Evolutionary conservation across 2,113 vertebrate genomes (phyloP), one percentile per base, ranked within the genome.

Genomic region (Tragelaphus strepsiceros): DNA sequence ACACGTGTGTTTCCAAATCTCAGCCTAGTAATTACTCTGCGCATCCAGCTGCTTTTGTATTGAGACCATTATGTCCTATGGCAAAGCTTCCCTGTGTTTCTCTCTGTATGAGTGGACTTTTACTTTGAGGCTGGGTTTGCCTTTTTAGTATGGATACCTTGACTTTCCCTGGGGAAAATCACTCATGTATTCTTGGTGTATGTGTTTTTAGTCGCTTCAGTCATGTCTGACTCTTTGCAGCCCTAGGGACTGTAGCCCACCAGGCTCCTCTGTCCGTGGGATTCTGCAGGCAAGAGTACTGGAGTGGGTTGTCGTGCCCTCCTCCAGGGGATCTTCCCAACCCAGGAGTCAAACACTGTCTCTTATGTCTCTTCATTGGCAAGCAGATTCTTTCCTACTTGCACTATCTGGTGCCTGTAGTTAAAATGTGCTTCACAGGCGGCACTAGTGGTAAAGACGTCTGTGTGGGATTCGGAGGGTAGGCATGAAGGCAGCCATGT

Each of bases 401-500:
- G 67, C 5, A 0, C 21, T 1, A 12, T 35, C 10, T 3, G 7
- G 15, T 30, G 8, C 67, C 46, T 24, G 5, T 9, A 15, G 35
- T 77, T 74, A 94, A 35, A 81, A 61, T 35, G 15, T 7, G 22
- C 39, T 77, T 77, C 0, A 6, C 71, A 43, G 12, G 71, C 2
- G 0, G 39, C 22, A 15, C 12, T 26, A 26, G 22, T 77, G 39
- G 39, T 77, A 2, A 77, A 15, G 8, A 80, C 30, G 51, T n/a
- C 77, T 64, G 5, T 6, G 2, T n/a, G 28, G 49, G 21, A 58
- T 61, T 96, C 9, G 5, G 35, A 93, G 81, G 39, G 35, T 46
- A 51, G 30, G 67, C 1, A 24, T 13, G 26, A 87, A 95, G n/a
- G 24, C 58, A 56, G 28, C 13, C 8, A 14, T 58, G 10, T 7